Percentiles rank a stretch among this genome's conserved stretches.
These are phyloP conservation scores for Pyrrhosoma nymphula DNA, from an alignment of 2,888 invertebrate species.

Conservation along the genomic window DNA sequence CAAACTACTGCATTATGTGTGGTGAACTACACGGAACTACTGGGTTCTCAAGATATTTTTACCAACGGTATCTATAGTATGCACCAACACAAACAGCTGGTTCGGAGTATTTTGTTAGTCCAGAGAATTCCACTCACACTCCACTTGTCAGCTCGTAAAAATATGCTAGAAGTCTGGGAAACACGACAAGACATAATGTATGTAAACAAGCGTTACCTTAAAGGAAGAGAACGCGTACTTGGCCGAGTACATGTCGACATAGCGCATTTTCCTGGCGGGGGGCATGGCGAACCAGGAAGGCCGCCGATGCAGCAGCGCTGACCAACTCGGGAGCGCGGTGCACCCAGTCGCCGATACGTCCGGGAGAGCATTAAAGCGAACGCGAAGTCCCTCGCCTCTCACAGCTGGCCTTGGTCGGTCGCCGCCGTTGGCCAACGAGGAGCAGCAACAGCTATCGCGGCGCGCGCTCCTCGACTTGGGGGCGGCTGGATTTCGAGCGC, in stretches of 20 bases:
- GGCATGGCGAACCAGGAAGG: not conserved
- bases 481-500: not conserved
- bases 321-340: not conserved
- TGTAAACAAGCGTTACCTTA: not conserved
- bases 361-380: not conserved
- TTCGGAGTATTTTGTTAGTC: too few species aligned
- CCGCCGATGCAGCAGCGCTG: not conserved
- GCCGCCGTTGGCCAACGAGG: not conserved
- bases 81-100: too few species aligned
- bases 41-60: too few species aligned
- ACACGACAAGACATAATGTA: not conserved
- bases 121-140: too few species aligned
- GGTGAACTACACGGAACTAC: too few species aligned
- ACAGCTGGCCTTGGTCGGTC: not conserved
- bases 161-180: too few species aligned
- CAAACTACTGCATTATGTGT: too few species aligned
- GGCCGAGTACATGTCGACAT: conserved; percentile 2
- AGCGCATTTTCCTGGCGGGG: not conserved
- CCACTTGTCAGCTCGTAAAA: too few species aligned
- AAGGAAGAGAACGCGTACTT: conserved; percentile 12
- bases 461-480: not conserved
- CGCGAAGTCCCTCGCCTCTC: not conserved
- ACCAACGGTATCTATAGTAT: too few species aligned
- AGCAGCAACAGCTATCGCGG: not conserved
- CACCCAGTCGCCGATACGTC: not conserved